These are phyloP conservation scores for Malacoraja senta DNA, from an alignment of 2,797 vertebrate species.

Conservation along the genomic window DNA sequence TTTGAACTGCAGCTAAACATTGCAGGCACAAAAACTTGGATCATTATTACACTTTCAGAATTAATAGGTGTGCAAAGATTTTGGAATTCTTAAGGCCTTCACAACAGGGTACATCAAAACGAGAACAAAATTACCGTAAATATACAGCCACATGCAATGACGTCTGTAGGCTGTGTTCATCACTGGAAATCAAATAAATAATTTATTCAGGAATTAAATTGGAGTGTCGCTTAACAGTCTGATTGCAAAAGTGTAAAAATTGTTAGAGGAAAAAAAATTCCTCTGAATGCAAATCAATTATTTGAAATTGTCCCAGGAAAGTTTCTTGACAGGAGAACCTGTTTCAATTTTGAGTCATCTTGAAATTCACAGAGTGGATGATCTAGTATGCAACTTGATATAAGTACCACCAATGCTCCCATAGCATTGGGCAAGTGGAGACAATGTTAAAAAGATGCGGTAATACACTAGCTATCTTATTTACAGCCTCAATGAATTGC, in stretches of 20 bases:
- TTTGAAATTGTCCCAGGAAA: not conserved
- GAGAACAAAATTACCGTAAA: conserved; percentile 46
- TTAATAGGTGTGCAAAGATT: conserved; percentile 66
- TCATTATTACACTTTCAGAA: conserved; percentile 46
- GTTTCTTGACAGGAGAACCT: not conserved
- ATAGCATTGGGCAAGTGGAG: not conserved
- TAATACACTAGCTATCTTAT: not conserved
- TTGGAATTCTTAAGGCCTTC: conserved; percentile 39
- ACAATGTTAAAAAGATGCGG: not conserved
- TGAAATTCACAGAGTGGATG: not conserved
- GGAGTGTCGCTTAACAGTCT: not conserved
- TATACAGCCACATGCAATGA: conserved; percentile 32
- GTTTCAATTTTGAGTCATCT: not conserved
- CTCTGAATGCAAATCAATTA: not conserved
- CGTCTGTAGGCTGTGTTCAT: not conserved
- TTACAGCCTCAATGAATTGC: not conserved
- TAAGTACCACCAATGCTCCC: not conserved
- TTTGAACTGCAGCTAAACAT: conserved; percentile 53
- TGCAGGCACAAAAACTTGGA: conserved; percentile 54
- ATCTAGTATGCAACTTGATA: not conserved
- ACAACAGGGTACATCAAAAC: conserved; percentile 43
- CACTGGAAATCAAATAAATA: not conserved
- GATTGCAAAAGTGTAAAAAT: conserved; percentile 25
- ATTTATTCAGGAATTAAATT: not conserved
- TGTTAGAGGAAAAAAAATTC: not conserved